Base-by-base conservation (phyloP, 1,140 invertebrate species). In the Adelges cooleyi region DNA sequence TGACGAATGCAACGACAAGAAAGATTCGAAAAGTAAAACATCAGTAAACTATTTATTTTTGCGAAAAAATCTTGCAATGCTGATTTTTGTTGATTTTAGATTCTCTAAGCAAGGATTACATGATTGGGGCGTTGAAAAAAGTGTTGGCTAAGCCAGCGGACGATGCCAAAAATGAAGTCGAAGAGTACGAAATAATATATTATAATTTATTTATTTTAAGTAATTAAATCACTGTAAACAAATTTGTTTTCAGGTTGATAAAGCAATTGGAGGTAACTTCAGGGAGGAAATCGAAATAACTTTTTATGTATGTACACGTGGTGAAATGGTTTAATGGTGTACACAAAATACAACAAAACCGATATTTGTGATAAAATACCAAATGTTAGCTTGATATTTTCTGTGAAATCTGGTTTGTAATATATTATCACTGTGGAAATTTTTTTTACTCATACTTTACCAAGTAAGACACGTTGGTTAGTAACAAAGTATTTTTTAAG, bases 121-220 rank as follows among this genome's bases (percentile, higher is more conserved):
- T 56, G 53, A 56, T 56, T 17, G 38, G 38, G 1, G 53, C 53
- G 8, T 56, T 56, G 13, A 33, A 56, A 25, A 56, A 42, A 20
- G 42, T 56, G 6, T 15, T 56, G 1, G 17, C 15, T 9, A 56
- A 56, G 42, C 23, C 53, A 1, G 29, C 53, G 1, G 53, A 56
- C 3, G 53, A 40, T 3, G 42, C 53, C 4, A 56, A 56, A 40
- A 42, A 8, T 11, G 53, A n/a, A 23, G 53, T 56, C 8, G 20
- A 42, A 25, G 53, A 56, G 53, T 56, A 56, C 13, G 38, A 17
- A 2, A 20, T 20, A 5, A 36, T 22, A 17, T 4, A 38, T 2
- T 22, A 53, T 4, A 42, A 42, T 3, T 38, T 22, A 22, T 15
- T 2, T 29, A n/a, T 1, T 20, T 33, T 1, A 27, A n/a, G 15